phyloP scores from a whole-genome alignment of 2,113 vertebrate species.

The Pycnonotus jocosus region DNA sequence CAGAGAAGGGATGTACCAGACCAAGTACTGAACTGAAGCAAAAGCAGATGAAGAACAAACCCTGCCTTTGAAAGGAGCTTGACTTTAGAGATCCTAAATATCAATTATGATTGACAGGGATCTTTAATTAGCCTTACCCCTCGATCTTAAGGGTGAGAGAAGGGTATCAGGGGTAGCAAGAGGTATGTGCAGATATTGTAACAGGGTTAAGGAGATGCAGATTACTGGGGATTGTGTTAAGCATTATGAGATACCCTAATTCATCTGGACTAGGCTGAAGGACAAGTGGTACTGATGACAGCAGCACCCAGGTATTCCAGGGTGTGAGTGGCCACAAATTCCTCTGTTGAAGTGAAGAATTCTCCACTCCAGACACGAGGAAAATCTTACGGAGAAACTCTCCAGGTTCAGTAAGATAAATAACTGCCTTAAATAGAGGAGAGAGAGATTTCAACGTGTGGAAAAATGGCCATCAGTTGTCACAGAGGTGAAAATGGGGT shows the following conservation, averaged over 20 bases:
- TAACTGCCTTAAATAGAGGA: not conserved
- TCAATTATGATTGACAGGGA: not conserved
- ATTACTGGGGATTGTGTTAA: not conserved
- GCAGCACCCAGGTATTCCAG: not conserved
- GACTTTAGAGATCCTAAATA: not conserved
- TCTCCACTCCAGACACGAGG: not conserved
- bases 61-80: not conserved
- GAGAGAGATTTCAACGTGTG: not conserved
- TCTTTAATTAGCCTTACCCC: not conserved
- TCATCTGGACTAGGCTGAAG: not conserved
- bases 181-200: not conserved
- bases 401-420: not conserved
- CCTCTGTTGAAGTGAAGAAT: not conserved
- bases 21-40: not conserved
- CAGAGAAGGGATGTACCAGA: not conserved
- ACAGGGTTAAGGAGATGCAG: not conserved
- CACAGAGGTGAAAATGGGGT: not conserved
- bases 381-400: slow-evolving; percentile 13
- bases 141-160: not conserved
- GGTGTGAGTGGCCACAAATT: not conserved
- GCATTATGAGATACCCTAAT: not conserved
- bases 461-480: not conserved
- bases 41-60: not conserved
- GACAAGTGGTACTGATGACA: not conserved
- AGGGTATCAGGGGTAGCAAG: not conserved